Base-by-base conservation (phyloP, 2,888 invertebrate species). In the Antheraea yamamai region DNA sequence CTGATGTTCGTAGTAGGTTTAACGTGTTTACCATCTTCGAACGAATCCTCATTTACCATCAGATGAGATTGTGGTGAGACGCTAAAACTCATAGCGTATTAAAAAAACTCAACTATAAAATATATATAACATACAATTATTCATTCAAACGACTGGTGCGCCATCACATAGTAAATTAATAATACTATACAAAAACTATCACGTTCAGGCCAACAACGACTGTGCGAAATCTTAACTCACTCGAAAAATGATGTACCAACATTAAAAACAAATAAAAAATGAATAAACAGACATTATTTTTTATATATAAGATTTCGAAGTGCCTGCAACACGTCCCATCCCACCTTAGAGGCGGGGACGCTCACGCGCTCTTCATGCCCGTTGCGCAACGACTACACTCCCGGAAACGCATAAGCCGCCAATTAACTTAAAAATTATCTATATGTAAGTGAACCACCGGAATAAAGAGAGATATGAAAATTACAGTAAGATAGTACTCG, bases 291-390 rank as follows among this genome's bases (percentile, higher is more conserved):
- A 16, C 16, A 30, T 66, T 66, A 4, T 14, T 66, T 64, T 66
- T 26, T 30, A 66, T 66, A 30, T 16, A 16, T 30, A 30, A 4
- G 6, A 66, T 66, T 66, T 23, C 23, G 4, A 23, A 14, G 18
- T 68, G 23, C 4, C 68, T 23, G 75, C 66, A 35, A 73, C 75
- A 73, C 39, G 66, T 23, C 30, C 55, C 68, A 55, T 66, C 64
- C 47, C 68, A 75, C 75, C 75, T 75, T 73, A 26, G 66, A 61
- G 73, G 72, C 72, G 74, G 52, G 72, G 47, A 66, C 68, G 66
- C 30, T 71, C 78, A 77, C 79, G 80, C 79, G 79, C 66, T 74
- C n/a, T 68, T 71, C 78, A 78, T 76, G 77, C 77, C 66, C 64
- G 58, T 80, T 79, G 76, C 75, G 76, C 77, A 78, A 80, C 70